These are phyloP conservation scores for Dermochelys coriacea DNA, from an alignment of 2,797 vertebrate genomes.

Conservation along the genomic window DNA sequence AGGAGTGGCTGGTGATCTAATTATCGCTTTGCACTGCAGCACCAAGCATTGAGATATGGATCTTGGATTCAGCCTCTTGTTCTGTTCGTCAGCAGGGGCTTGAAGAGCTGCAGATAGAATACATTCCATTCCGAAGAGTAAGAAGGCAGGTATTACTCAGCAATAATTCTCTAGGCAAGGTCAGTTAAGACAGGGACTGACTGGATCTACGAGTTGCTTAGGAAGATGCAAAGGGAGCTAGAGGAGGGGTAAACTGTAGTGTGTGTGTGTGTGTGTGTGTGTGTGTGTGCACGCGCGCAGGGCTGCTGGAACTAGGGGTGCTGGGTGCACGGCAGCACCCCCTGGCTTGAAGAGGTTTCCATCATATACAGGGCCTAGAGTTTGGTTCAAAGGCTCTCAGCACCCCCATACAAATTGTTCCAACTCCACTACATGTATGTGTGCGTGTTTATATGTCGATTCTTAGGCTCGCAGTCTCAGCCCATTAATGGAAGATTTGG, in stretches of 20 bases:
- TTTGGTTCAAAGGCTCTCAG: no score
- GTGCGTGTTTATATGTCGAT: slow-evolving; percentile 34
- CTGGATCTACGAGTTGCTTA: slow-evolving; percentile 10
- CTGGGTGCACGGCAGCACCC: no score
- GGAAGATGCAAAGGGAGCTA: not conserved
- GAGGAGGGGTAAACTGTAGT: slow-evolving; percentile 45
- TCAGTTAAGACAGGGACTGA: not conserved
- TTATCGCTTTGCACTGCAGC: not conserved
- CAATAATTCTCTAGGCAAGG: not conserved
- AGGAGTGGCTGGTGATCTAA: not conserved
- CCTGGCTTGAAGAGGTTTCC: no score
- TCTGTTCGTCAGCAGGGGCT: not conserved
- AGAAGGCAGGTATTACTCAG: slow-evolving; percentile 53
- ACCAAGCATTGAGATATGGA: not conserved
- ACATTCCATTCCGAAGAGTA: not conserved
- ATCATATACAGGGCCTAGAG: no score
- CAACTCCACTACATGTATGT: no score
- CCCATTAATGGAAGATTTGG: slow-evolving; percentile 63
- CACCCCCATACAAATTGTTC: no score
- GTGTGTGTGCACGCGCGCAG: not conserved
- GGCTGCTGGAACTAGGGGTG: no score
- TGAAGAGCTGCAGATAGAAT: not conserved
- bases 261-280: not conserved
- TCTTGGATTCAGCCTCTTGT: not conserved
- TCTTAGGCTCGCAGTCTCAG: slow-evolving; percentile 13